A percentile compares a stretch with the other conserved stretches of the same genome.
Conservation (phyloP, 1,140 invertebrate species). For the Venturia canescens region DNA sequence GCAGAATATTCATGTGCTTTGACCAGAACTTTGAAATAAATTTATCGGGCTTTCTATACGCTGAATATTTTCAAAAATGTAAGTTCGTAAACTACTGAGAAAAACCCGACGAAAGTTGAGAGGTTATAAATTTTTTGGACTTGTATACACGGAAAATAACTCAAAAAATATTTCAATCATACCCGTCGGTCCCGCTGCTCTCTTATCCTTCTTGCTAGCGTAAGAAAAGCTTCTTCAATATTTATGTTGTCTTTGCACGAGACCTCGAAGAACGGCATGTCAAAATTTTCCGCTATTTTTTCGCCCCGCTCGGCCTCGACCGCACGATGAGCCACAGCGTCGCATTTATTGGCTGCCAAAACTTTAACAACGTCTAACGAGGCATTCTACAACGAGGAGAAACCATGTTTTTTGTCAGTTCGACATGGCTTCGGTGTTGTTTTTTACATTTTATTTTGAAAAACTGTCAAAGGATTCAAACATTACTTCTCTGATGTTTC, state of each 20-base stretch:
- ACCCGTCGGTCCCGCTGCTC: slow-evolving; percentile 87
- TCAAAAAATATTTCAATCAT: slow-evolving; percentile 56
- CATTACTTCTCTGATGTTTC: slow-evolving; percentile 90
- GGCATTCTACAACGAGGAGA: slow-evolving; percentile 83
- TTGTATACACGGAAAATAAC: not conserved
- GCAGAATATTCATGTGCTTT: too few species aligned
- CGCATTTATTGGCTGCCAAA: slow-evolving; percentile 91
- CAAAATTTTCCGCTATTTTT: slow-evolving; percentile 93
- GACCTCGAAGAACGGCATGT: slow-evolving; percentile 95
- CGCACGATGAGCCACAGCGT: slow-evolving; percentile 83
- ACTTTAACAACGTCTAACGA: slow-evolving; percentile 91
- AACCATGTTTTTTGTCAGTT: slow-evolving; percentile 15
- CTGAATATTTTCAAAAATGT: too few species aligned
- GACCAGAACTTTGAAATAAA: not conserved
- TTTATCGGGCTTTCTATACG: too few species aligned
- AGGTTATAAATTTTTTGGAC: too few species aligned
- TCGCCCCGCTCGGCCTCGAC: slow-evolving; percentile 87
- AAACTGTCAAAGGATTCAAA: slow-evolving; percentile 2
- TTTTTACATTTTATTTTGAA: not conserved
- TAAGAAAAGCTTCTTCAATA: slow-evolving; percentile 91
- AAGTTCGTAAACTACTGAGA: too few species aligned
- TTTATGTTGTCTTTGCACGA: slow-evolving; percentile 94
- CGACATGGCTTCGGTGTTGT: not conserved
- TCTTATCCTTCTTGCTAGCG: slow-evolving; percentile 87
- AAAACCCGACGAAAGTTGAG: too few species aligned